Evolutionary conservation across 2,888 invertebrate species (phyloP).

Genomic region (Cephus sareptanus): DNA sequence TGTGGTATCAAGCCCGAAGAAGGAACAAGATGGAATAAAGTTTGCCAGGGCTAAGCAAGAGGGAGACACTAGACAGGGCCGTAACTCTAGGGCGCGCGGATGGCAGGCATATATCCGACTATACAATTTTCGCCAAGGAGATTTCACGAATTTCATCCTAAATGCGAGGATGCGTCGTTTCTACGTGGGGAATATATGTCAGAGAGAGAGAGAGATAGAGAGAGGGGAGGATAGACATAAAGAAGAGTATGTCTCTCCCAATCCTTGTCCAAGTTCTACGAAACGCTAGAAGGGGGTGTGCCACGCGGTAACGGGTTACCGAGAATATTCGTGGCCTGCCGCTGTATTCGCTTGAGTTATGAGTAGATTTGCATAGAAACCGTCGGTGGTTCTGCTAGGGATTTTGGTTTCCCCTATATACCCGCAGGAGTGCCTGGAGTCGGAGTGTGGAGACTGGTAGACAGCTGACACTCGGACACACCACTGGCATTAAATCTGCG

Average conservation of each 20-base stretch:
- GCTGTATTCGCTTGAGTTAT: slow-evolving; percentile 47
- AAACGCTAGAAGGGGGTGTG: no score
- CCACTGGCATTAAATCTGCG: slow-evolving; percentile 47
- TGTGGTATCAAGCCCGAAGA: no score
- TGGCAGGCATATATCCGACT: no score
- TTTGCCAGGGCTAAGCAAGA: no score
- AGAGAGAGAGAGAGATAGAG: not conserved
- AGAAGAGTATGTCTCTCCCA: no score
- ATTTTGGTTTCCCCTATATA: slow-evolving; percentile 6
- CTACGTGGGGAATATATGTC: not conserved
- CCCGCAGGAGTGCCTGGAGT: slow-evolving; percentile 18
- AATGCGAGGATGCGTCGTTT: no score
- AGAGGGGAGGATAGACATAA: slow-evolving; percentile 2
- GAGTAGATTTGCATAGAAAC: slow-evolving; percentile 59
- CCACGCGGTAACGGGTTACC: no score
- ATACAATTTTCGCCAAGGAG: not conserved
- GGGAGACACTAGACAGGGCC: slow-evolving; percentile 4
- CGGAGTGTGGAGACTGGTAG: slow-evolving; percentile 26
- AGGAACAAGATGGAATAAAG: no score
- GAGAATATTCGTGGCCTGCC: slow-evolving; percentile 1
- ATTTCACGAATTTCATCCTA: slow-evolving; percentile 17
- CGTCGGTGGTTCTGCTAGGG: slow-evolving; percentile 34
- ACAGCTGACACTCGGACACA: slow-evolving; percentile 48
- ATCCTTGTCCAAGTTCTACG: no score
- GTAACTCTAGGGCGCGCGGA: slow-evolving; percentile 13